phyloP scores from a whole-genome alignment of 2,113 vertebrate species.

The Alouatta palliata region DNA sequence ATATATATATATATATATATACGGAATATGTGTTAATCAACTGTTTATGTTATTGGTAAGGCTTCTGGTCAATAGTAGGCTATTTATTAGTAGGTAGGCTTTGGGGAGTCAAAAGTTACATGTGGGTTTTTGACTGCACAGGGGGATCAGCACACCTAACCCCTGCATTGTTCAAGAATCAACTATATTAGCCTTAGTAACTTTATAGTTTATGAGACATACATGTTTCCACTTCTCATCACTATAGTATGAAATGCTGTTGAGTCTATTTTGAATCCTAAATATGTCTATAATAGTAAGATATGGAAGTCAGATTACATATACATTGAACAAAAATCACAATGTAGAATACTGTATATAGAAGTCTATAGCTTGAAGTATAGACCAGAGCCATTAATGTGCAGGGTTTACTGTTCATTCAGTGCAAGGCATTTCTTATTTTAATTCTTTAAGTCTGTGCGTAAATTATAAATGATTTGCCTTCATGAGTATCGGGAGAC shows the following conservation, averaged over 20 bases:
- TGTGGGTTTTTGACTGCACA: not conserved
- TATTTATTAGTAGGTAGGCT: not conserved
- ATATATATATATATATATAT: not conserved
- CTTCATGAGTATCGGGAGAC: not conserved
- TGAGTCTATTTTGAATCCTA: not conserved
- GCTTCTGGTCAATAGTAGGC: not conserved
- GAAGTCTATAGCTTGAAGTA: not conserved
- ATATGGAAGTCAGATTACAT: not conserved
- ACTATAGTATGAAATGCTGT: not conserved
- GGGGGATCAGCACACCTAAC: not conserved
- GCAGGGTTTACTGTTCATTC: not conserved
- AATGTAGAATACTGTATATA: not conserved
- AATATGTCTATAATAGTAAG: not conserved
- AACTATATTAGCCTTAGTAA: not conserved
- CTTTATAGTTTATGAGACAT: not conserved
- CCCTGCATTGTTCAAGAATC: not conserved
- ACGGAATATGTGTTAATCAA: not conserved
- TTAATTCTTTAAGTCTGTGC: not conserved
- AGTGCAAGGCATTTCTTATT: not conserved
- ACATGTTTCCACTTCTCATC: not conserved
- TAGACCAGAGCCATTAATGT: fast-evolving
- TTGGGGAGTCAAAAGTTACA: not conserved
- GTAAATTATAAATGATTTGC: not conserved
- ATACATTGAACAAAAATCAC: not conserved
- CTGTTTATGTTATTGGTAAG: not conserved